Conservation (phyloP, 2,888 invertebrate genomes). For the Myathropa florea region DNA sequence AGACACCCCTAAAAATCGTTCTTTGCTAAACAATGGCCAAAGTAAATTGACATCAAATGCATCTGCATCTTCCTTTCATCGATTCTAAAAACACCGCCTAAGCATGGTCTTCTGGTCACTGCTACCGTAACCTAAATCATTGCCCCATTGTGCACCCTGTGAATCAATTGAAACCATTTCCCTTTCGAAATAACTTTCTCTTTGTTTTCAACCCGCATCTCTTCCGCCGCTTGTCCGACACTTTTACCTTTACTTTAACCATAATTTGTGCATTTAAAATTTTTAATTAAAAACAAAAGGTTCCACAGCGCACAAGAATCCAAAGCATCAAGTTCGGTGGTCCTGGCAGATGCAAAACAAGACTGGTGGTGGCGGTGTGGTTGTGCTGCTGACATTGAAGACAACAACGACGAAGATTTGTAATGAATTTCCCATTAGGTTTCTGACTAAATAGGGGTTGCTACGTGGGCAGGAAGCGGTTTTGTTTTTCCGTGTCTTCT, state of each 20-base stretch:
- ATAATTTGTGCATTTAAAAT: slow-evolving; percentile 33
- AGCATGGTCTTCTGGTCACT: background rate
- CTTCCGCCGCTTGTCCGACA: background rate
- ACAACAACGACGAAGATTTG: slow-evolving; percentile 27
- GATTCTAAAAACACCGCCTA: background rate
- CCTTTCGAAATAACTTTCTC: background rate
- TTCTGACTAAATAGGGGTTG: slow-evolving; percentile 18
- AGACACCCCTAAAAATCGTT: no score
- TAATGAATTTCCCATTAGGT: slow-evolving; percentile 50
- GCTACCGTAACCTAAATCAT: background rate
- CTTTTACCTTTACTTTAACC: background rate
- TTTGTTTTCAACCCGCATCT: background rate
- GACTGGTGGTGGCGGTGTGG: background rate
- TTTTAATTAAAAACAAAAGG: slow-evolving; percentile 49
- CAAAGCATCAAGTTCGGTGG: background rate
- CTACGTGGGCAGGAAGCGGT: slow-evolving; percentile 6
- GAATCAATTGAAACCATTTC: background rate
- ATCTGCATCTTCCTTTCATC: background rate
- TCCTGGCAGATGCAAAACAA: background rate
- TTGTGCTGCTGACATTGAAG: slow-evolving; percentile 29
- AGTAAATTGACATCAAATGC: background rate
- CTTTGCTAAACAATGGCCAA: no score
- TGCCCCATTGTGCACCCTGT: background rate
- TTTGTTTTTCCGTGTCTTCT: slow-evolving; percentile 25
- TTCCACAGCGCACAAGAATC: background rate